phyloP scores from a whole-genome alignment of 2,888 invertebrate genomes.

The Daptonema setosum region DNA sequence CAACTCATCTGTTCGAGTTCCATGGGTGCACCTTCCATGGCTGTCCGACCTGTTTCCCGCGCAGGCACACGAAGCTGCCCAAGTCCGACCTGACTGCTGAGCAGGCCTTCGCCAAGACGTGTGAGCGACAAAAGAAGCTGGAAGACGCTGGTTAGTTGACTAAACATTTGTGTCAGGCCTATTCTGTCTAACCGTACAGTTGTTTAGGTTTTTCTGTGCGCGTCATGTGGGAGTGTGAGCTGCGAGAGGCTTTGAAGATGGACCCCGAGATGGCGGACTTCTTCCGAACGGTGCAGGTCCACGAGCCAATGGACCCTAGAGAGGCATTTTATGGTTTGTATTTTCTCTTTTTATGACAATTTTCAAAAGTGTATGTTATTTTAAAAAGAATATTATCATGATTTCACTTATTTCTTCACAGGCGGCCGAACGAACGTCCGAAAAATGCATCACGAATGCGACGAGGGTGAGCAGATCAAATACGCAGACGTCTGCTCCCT shows the following conservation, averaged over 20 bases:
- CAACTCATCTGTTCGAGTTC: constrained; percentile 1
- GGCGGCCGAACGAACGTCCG: constrained; percentile 1
- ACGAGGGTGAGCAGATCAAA: neutral
- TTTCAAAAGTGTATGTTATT: no score
- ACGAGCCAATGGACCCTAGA: neutral
- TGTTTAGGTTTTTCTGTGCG: neutral
- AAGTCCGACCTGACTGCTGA: neutral
- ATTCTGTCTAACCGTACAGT: no score
- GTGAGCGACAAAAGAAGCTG: neutral
- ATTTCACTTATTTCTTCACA: no score
- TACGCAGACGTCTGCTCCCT: neutral
- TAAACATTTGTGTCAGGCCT: no score
- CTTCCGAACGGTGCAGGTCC: neutral
- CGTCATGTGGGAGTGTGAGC: neutral
- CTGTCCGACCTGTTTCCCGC: neutral
- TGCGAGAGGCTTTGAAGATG: neutral
- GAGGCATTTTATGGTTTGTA: constrained; percentile 4
- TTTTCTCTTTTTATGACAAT: no score
- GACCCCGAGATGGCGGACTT: neutral
- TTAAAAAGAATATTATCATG: no score
- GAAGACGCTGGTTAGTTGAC: no score
- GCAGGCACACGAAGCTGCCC: neutral
- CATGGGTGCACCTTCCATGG: constrained; percentile 1
- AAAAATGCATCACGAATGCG: neutral
- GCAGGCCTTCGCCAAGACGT: neutral